Conservation (phyloP, 1,140 invertebrate species). For the Dufourea novaeangliae region DNA sequence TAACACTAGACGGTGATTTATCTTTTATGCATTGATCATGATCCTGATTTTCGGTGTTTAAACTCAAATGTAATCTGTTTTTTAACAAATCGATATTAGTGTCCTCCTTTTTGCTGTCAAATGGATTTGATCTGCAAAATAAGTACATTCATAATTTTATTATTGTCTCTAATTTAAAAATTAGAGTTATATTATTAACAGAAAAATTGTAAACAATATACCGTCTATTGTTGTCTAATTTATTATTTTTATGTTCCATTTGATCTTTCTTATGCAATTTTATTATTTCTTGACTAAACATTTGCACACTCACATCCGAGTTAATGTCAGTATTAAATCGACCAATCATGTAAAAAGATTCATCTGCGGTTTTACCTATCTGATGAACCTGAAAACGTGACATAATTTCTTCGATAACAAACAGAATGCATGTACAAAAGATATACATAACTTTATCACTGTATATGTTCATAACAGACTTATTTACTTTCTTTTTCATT, state of each 20-base stretch:
- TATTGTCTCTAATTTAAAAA: neutral
- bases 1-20: constrained; percentile 82
- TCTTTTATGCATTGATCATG: constrained; percentile 77
- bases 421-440: constrained; percentile 15
- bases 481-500: neutral
- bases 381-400: constrained; percentile 80
- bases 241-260: constrained; percentile 77
- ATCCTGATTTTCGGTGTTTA: constrained; percentile 77
- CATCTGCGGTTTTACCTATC: constrained; percentile 88
- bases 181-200: neutral
- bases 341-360: constrained; percentile 93
- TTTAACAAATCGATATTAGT: constrained; percentile 76
- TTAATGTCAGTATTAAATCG: constrained; percentile 90
- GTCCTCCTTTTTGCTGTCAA: constrained; percentile 79
- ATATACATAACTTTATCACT: neutral
- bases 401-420: constrained; percentile 8
- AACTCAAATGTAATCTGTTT: constrained; percentile 78
- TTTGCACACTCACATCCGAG: constrained; percentile 87
- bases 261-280: constrained; percentile 83
- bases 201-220: constrained; percentile 50
- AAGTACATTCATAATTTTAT: constrained; percentile 9
- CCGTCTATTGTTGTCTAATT: constrained; percentile 77
- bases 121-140: constrained; percentile 77
- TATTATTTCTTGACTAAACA: constrained; percentile 87
- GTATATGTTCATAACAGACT: too few relatives aligned